Base-by-base conservation (phyloP, 2,797 vertebrate genomes). In the Pantherophis alleghaniensis region DNA sequence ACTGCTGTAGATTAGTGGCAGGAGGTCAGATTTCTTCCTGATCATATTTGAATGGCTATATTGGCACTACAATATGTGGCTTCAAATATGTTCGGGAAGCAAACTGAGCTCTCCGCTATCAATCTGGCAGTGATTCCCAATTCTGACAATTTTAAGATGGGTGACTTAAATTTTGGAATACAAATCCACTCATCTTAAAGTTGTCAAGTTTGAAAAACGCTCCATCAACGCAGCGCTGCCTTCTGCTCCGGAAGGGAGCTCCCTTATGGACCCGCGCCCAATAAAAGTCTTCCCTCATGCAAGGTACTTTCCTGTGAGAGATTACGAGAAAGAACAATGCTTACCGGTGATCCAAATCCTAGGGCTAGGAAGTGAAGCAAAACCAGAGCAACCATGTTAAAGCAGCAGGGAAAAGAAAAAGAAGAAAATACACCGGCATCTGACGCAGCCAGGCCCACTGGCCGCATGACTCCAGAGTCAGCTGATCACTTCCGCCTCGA, bases 361-460 rank as follows among this genome's bases (percentile, higher is more conserved):
- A 2, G 16, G 2, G 37, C 22, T 20, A 93, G 37, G 2, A 87
- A 47, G 0, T 37, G 79, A 55, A 94, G 22, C 61, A 55, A 47
- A 1, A 87, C 3, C 5, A 91, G n/a, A 18, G 66, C 14, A 2
- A 79, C 6, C 92, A 93, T 93, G 7, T 14, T 57, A 20, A 12
- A 2, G 2, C 20, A 11, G 28, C 26, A n/a, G 0, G 42, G 11
- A 28, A 18, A 57, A 16, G 22, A n/a, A 57, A 28, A n/a, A 6
- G 4, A 1, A 24, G 28, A 12, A 22, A 20, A 2, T 5, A 2
- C 51, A 4, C 26, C 16, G 0, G 2, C 26, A 0, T 0, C 2
- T 59, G 37, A 47, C 55, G 14, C 47, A 86, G 1, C 42, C n/a
- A 51, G 37, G 22, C 3, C 9, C 51, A n/a, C 5, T 1, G 6